Base-by-base conservation (phyloP, 2,113 vertebrate genomes). In the Neotragus moschatus region DNA sequence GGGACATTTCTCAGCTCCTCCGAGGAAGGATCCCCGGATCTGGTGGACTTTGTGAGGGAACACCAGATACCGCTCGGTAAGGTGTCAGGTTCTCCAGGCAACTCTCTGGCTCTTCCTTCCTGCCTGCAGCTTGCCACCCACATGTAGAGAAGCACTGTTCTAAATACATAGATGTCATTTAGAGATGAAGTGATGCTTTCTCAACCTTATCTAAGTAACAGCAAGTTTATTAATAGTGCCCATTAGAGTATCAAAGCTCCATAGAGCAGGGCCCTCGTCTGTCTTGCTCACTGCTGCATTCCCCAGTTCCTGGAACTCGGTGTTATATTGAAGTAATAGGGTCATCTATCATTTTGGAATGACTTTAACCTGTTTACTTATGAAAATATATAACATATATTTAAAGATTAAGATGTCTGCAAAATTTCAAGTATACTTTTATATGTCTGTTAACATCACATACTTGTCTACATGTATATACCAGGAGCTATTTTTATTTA, bases 41-140 rank as follows among this genome's bases (percentile, higher is more conserved):
- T 99, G n/a, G 99, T 99, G 77, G 98, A 99, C 39, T 99, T 99
- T 96, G 99, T 99, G 79, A 98, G 97, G 63, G 98, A 99, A 87
- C 98, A 99, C 61, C 98, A 66, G 19, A 99, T 99, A 96, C 99
- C 99, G 4, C 98, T 99, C 7, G 99, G 99, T 99, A 98, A 99
- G 98, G 33, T 60, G 30, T 43, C 55, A 86, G 55, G 25, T 93
- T 39, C 61, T 55, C 13, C 33, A 58, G 88, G 88, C 11, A 73
- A 8, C 30, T 21, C 58, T 94, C 15, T 56, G 5, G 43, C 30
- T 33, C 55, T 90, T 58, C 16, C 16, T 88, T 30, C 36, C 25
- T 43, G 2, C 13, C 8, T 25, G 43, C 49, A 84, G 82, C 21
- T 58, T 96, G 56, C 30, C 84, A 84, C 21, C 30, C 9, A 9